Evolutionary conservation across 1,140 invertebrate genomes (phyloP).

Genomic region (Dreissena rostriformis): DNA sequence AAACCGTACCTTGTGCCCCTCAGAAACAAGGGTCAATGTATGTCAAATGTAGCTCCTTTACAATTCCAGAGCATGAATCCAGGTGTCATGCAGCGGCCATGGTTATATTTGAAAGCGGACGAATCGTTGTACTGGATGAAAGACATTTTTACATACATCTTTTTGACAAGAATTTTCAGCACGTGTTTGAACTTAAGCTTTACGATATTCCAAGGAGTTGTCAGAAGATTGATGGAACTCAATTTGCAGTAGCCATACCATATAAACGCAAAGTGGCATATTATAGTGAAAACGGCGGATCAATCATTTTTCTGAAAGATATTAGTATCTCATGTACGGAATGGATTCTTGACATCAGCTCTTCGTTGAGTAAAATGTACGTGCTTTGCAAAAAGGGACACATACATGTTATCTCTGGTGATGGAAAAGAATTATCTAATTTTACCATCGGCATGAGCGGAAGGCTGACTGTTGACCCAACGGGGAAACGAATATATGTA

Average conservation of each 20-base stretch:
- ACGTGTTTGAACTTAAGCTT: conserved; percentile 7
- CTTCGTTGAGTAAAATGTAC: background rate
- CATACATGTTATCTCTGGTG: conserved; percentile 8
- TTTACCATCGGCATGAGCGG: conserved; percentile 16
- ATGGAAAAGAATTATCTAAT: background rate
- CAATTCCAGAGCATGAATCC: conserved; percentile 10
- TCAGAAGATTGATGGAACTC: background rate
- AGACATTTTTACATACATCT: conserved; percentile 12
- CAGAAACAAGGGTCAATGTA: background rate
- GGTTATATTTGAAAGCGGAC: background rate
- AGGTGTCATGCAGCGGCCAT: conserved; percentile 32
- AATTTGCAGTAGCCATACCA: conserved; percentile 19
- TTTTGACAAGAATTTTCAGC: background rate
- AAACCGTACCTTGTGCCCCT: background rate
- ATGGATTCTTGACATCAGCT: conserved; percentile 38
- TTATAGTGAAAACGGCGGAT: background rate
- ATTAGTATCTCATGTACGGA: conserved; percentile 13
- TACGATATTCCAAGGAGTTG: conserved; percentile 19
- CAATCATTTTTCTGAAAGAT: conserved; percentile 4
- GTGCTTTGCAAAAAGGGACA: conserved; percentile 39
- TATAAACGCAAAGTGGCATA: conserved; percentile 25
- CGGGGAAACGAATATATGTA: conserved; percentile 1
- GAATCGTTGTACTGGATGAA: conserved; percentile 36
- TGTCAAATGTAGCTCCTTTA: conserved; percentile 9
- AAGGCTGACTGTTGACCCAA: conserved; percentile 1